Evolutionary conservation across 2,113 vertebrate species (phyloP), one percentile per base, ranked within the genome.

Genomic region (Buteo buteo): DNA sequence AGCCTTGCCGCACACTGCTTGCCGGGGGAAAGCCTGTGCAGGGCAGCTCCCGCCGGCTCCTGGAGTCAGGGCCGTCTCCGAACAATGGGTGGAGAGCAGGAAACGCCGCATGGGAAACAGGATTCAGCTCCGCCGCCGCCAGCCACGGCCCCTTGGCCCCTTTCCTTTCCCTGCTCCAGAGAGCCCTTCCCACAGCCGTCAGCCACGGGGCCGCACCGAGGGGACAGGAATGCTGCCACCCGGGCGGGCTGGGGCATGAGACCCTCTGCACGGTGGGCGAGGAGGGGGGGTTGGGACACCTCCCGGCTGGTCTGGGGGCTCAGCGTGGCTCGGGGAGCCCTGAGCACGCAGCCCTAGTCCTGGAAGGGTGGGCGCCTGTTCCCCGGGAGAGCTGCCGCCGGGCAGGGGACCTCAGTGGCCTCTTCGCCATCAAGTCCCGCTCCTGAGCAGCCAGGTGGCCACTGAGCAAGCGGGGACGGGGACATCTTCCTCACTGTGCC

Each of bases 51-150:
- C 2, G 28, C 40, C 36, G 0, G 69, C 88, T 97, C 94, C 87
- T 61, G 82, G 92, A 97, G 82, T 92, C 93, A 93, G 92, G 93
- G 95, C 95, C 25, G 59, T 74, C 82, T 97, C 94, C 65, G 3
- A 97, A 98, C 97, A 98, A 98, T 98, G 97, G 97, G 97, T 98
- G 97, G 97, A 96, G 97, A 97, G 95, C 97, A 98, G 97, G 97
- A 98, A 98, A 97, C 61, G 44, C 82, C 3, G 34, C 87, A 98
- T 97, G 97, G 96, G 96, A 98, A 98, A 98, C 97, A 98, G 97
- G 97, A 97, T 98, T 97, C 96, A 89, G 78, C 95, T 96, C 52
- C 20, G 77, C 80, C 74, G 69, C 80, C 85, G 21, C 92, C 94
- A 94, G 95, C 69, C 90, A 57, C 82, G 32, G 96, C 96, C 95